These are phyloP conservation scores for Ochotona princeps DNA, from an alignment of 2,113 vertebrate species.

Conservation along the genomic window DNA sequence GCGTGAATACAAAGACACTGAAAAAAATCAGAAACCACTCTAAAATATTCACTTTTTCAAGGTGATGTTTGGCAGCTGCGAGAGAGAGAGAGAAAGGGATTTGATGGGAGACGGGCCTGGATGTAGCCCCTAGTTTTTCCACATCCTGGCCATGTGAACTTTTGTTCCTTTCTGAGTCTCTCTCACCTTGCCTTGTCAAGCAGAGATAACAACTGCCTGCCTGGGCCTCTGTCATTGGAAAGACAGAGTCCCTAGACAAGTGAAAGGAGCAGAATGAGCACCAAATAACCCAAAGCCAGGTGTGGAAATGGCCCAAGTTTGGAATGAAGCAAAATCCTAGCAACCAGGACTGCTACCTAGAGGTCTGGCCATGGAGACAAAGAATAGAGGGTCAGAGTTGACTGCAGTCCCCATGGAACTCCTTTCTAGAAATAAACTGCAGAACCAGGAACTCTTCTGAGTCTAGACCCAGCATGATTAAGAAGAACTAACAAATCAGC, in stretches of 20 bases:
- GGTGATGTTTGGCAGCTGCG: not conserved
- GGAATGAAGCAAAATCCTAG: not conserved
- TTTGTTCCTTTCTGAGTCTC: not conserved
- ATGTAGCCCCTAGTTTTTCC: not conserved
- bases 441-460: not conserved
- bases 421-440: not conserved
- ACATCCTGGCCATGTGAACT: not conserved
- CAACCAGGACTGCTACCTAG: not conserved
- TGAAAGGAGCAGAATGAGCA: not conserved
- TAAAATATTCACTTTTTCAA: not conserved
- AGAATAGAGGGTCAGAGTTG: not conserved
- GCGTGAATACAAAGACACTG: not conserved
- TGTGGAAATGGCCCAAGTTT: not conserved
- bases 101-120: not conserved
- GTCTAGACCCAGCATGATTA: not conserved
- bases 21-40: not conserved
- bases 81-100: not conserved
- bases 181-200: conserved; percentile 37
- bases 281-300: not conserved
- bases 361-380: not conserved
- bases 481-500: not conserved
- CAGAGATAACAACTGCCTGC: not conserved
- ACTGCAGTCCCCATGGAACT: not conserved
- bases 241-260: not conserved
- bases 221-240: not conserved